phyloP scores from a whole-genome alignment of 2,113 vertebrate species.

The Opisthocomus hoazin region DNA sequence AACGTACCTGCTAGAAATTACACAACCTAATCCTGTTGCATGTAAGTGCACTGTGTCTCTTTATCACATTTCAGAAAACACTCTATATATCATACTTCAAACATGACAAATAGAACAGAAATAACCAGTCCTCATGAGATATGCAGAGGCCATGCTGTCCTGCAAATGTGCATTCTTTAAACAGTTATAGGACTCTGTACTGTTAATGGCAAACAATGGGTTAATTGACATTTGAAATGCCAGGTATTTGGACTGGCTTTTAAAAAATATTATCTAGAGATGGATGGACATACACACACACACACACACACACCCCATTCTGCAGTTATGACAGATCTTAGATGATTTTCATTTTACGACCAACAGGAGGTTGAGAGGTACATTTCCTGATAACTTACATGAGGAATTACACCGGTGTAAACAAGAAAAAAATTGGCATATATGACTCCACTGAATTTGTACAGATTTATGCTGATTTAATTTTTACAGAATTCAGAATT shows the following conservation, averaged over 20 bases:
- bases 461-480: background rate
- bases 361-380: background rate
- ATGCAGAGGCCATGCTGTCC: background rate
- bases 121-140: background rate
- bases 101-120: background rate
- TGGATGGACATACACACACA: background rate
- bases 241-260: background rate
- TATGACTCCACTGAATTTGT: background rate
- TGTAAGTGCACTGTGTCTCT: background rate
- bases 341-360: background rate
- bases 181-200: background rate
- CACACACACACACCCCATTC: background rate
- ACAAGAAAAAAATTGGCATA: background rate
- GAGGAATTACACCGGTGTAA: background rate
- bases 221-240: background rate
- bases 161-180: background rate
- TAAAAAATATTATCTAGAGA: background rate
- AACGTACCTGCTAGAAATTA: background rate
- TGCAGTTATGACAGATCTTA: background rate
- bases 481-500: background rate
- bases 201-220: background rate
- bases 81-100: background rate
- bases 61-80: background rate
- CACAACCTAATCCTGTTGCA: background rate
- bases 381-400: background rate